These are phyloP conservation scores for Whitmania pigra DNA, from an alignment of 1,140 invertebrate species.

Conservation along the genomic window DNA sequence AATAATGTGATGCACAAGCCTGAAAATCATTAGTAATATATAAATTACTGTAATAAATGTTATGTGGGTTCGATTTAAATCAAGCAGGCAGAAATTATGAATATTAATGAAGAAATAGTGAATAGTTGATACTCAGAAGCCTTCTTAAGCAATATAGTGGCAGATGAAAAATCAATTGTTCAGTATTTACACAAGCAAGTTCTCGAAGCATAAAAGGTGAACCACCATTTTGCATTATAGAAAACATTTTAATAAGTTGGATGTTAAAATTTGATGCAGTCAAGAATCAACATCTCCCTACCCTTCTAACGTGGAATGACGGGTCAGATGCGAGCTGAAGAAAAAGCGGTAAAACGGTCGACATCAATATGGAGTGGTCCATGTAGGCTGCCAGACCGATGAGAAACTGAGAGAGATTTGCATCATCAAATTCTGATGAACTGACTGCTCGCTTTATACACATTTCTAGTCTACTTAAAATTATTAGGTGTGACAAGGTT, in stretches of 20 bases:
- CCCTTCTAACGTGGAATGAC: slow-evolving; percentile 4
- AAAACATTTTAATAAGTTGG: no score
- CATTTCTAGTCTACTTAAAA: background rate
- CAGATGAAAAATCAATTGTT: no score
- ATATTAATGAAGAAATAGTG: no score
- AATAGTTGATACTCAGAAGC: no score
- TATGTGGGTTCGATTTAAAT: no score
- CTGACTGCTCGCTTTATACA: background rate
- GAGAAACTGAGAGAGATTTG: background rate
- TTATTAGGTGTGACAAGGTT: background rate
- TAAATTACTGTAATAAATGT: no score
- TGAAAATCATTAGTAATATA: background rate
- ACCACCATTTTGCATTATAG: no score
- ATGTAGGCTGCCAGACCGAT: background rate
- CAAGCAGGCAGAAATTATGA: no score
- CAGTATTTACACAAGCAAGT: no score
- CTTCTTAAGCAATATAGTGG: no score
- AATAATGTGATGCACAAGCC: background rate
- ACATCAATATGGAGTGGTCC: background rate
- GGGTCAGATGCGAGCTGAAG: background rate
- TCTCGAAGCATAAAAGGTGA: no score
- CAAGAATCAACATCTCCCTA: background rate
- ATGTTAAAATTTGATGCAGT: no score
- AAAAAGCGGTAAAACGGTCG: background rate
- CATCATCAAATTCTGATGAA: background rate